Conservation (phyloP, 1,140 invertebrate genomes). For the Tribolium castaneum region DNA sequence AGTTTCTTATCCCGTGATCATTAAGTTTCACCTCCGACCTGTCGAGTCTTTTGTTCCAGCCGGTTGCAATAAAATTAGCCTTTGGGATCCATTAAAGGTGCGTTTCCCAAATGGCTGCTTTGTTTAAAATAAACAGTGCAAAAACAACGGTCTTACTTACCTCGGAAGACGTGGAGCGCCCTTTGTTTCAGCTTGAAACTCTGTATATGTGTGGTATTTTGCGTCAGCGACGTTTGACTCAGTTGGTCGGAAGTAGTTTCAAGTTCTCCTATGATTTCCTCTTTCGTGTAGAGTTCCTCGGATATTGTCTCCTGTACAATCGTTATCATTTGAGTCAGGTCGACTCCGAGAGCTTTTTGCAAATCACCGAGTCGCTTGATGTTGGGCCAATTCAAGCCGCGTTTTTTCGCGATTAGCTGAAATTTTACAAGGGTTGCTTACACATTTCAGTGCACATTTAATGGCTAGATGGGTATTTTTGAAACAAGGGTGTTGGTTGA, state of each 20-base stretch:
- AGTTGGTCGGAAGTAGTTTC: slow-evolving; percentile 75
- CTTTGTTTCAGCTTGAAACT: slow-evolving; percentile 86
- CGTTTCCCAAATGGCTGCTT: background rate
- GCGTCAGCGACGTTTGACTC: slow-evolving; percentile 73
- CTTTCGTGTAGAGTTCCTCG: slow-evolving; percentile 77
- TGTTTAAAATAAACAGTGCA: slow-evolving; percentile 18
- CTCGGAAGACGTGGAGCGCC: slow-evolving; percentile 88
- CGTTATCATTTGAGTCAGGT: slow-evolving; percentile 76
- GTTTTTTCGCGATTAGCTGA: slow-evolving; percentile 77
- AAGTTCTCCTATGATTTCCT: slow-evolving; percentile 79
- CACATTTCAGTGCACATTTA: background rate
- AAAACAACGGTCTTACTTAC: slow-evolving; percentile 61
- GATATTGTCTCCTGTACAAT: slow-evolving; percentile 76
- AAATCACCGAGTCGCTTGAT: slow-evolving; percentile 76
- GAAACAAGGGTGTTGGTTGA: background rate
- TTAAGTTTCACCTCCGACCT: background rate
- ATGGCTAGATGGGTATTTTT: background rate
- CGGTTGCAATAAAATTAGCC: slow-evolving; percentile 40
- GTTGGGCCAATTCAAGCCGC: slow-evolving; percentile 72
- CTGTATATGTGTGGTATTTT: slow-evolving; percentile 75
- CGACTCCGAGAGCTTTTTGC: slow-evolving; percentile 73
- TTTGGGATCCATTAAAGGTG: slow-evolving; percentile 2
- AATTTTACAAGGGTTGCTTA: slow-evolving; percentile 26
- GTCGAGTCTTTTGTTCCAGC: background rate
- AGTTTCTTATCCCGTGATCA: background rate